A percentile compares a stretch with the other conserved stretches of the same genome.
These are phyloP conservation scores for Babylonia areolata DNA, from an alignment of 1,140 invertebrate species.

Conservation along the genomic window DNA sequence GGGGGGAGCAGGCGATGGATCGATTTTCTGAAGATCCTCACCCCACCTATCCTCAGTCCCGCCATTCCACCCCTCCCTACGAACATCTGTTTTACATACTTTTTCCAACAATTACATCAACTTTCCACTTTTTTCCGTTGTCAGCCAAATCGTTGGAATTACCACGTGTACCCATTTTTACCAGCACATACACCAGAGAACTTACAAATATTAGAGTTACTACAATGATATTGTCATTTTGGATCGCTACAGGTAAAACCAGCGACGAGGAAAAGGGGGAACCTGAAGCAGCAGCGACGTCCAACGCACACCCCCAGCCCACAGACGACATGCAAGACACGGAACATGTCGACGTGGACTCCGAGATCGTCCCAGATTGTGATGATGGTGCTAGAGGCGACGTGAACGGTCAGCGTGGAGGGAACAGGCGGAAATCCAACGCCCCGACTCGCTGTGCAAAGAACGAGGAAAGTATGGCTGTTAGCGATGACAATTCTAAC, in stretches of 20 bases:
- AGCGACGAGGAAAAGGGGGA: neutral
- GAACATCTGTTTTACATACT: too few species aligned
- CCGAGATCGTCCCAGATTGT: slow-evolving; percentile 76
- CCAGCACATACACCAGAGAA: too few species aligned
- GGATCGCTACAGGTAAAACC: neutral
- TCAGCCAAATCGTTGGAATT: too few species aligned
- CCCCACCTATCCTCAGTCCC: too few species aligned
- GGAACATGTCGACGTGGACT: slow-evolving; percentile 41
- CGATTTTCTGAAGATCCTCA: too few species aligned
- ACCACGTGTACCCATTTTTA: too few species aligned
- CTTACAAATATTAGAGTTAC: too few species aligned
- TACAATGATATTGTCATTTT: too few species aligned
- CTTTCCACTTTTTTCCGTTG: too few species aligned
- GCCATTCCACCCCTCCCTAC: too few species aligned
- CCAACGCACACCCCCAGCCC: neutral
- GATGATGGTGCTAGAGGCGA: slow-evolving; percentile 58
- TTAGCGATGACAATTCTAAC: slow-evolving; percentile 69
- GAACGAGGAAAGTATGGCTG: slow-evolving; percentile 53
- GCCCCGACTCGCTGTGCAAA: slow-evolving; percentile 90
- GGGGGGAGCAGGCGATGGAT: too few species aligned
- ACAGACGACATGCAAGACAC: slow-evolving; percentile 8
- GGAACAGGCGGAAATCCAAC: slow-evolving; percentile 91
- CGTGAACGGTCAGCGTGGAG: slow-evolving; percentile 67
- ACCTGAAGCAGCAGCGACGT: neutral
- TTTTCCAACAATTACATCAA: too few species aligned